A percentile compares a stretch with the other conserved stretches of the same genome.
Evolutionary conservation across 2,797 vertebrate species (phyloP).

Genomic region (Eurystomus glaucurus): DNA sequence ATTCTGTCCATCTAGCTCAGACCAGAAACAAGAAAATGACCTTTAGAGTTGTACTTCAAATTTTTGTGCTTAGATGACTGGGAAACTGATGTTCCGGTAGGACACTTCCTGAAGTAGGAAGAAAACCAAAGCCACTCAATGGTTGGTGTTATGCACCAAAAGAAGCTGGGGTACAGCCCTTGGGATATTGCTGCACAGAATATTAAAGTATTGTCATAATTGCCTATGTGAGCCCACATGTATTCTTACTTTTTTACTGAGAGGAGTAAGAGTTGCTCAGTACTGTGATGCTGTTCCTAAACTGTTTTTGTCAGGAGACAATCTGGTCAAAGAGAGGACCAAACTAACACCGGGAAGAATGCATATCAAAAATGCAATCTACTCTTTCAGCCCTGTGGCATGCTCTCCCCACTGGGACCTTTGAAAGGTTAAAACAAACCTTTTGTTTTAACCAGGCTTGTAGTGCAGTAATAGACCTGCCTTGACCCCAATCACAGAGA

Average conservation of each 20-base stretch:
- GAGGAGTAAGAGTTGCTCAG: neutral
- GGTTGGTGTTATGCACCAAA: neutral
- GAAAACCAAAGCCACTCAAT: neutral
- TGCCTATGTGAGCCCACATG: neutral
- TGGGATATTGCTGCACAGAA: neutral
- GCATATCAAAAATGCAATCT: neutral
- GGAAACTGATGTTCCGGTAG: neutral
- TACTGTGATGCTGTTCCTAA: neutral
- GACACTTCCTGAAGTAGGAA: neutral
- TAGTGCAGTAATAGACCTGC: neutral
- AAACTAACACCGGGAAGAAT: neutral
- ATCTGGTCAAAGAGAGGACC: neutral
- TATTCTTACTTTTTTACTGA: neutral
- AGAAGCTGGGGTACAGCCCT: neutral
- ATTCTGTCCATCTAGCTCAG: constrained; percentile 4
- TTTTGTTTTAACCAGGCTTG: no score
- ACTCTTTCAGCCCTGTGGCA: neutral
- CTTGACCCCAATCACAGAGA: neutral
- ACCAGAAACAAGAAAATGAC: constrained; percentile 32
- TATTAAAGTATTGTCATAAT: neutral
- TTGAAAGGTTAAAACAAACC: neutral
- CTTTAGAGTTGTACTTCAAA: neutral
- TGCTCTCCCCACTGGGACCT: neutral
- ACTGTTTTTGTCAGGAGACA: neutral
- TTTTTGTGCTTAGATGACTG: neutral